These are phyloP conservation scores for Poecile montanus DNA, from an alignment of 2,797 vertebrate species.

Conservation along the genomic window DNA sequence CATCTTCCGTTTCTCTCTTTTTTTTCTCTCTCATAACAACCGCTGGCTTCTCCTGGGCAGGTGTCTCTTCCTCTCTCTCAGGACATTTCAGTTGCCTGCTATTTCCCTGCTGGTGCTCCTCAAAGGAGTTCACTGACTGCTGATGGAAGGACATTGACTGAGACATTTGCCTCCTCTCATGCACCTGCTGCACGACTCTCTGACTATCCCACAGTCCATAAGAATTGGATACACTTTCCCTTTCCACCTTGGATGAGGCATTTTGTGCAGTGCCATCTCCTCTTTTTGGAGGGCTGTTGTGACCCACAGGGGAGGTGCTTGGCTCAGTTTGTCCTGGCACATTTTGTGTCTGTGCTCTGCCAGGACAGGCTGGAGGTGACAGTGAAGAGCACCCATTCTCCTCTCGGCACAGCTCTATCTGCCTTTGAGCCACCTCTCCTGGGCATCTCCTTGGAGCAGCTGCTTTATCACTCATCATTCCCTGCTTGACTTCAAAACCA, in stretches of 20 bases:
- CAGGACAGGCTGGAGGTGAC: slow-evolving; percentile 39
- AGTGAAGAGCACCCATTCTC: not conserved
- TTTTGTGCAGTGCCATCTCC: slow-evolving; percentile 28
- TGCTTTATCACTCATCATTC: not conserved
- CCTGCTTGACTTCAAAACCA: not conserved
- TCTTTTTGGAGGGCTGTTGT: not conserved
- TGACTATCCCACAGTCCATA: not conserved
- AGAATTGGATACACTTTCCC: not conserved
- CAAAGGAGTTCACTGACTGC: not conserved
- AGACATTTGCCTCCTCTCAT: slow-evolving; percentile 26
- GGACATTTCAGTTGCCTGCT: not conserved
- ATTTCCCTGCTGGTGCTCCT: not conserved
- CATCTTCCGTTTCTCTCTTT: slow-evolving; percentile 79
- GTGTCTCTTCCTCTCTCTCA: not conserved
- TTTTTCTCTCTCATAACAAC: slow-evolving; percentile 69
- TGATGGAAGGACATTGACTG: slow-evolving; percentile 30
- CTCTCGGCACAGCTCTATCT: not conserved
- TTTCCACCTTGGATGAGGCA: slow-evolving; percentile 42
- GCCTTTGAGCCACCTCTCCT: slow-evolving; percentile 49
- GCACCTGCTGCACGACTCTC: not conserved
- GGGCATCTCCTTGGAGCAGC: slow-evolving; percentile 8
- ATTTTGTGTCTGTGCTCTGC: slow-evolving; percentile 65
- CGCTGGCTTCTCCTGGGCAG: not conserved
- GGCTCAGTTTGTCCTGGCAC: slow-evolving; percentile 54
- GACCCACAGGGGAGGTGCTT: not conserved